A percentile compares a stretch with the other conserved stretches of the same genome.
phyloP scores from a whole-genome alignment of 2,797 vertebrate species.

The Cuculus canorus region DNA sequence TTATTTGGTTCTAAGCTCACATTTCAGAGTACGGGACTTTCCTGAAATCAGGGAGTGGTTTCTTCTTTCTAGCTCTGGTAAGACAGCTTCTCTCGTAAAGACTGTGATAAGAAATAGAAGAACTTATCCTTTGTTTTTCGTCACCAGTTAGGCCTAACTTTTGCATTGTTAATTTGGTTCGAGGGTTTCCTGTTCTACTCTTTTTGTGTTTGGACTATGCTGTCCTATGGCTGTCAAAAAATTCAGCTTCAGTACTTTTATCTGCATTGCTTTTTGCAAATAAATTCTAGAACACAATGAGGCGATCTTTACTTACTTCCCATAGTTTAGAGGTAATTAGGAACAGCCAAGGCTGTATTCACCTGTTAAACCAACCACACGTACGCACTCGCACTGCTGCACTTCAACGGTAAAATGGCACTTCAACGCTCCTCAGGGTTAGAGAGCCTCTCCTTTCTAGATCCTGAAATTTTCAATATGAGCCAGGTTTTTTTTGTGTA shows the following conservation, averaged over 20 bases:
- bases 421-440: not conserved
- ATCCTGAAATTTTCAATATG: not conserved
- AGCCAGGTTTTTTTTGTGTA: not conserved
- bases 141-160: not conserved
- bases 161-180: not conserved
- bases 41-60: not conserved
- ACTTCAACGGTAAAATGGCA: not conserved
- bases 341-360: not conserved
- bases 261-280: not conserved
- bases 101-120: not conserved
- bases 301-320: not conserved
- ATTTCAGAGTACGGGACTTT: not conserved
- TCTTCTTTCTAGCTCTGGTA: not conserved
- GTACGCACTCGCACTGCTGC: fast-evolving
- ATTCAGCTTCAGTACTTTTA: not conserved
- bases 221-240: not conserved
- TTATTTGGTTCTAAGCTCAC: not conserved
- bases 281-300: not conserved
- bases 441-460: not conserved
- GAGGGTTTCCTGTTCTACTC: not conserved
- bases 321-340: not conserved
- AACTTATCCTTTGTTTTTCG: not conserved
- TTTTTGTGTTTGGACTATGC: not conserved
- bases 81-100: not conserved
- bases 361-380: fast-evolving